A percentile compares a stretch with the other conserved stretches of the same genome.
Conservation (phyloP, 2,888 invertebrate genomes). For the Agriopis marginaria region DNA sequence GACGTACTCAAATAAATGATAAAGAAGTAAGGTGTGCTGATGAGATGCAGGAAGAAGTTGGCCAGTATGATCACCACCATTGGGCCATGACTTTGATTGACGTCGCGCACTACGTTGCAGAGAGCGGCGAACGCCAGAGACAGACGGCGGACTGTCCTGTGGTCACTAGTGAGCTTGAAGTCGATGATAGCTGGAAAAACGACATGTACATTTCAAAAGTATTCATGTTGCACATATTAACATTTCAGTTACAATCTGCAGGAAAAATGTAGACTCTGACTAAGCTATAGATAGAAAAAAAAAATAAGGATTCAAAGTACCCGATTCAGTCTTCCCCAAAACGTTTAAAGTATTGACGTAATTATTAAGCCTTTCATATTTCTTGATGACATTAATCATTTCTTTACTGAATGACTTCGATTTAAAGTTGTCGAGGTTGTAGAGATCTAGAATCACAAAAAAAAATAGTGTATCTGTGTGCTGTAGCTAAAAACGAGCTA, state of each 20-base stretch:
- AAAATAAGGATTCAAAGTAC: neutral
- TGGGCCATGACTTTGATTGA: slow-evolving; percentile 50
- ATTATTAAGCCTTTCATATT: neutral
- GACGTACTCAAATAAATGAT: slow-evolving; percentile 64
- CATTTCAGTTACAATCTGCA: too few species aligned
- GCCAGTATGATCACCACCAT: slow-evolving; percentile 66
- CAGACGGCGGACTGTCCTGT: slow-evolving; percentile 2
- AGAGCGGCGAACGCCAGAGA: neutral
- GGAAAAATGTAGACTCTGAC: too few species aligned
- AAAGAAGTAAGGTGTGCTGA: slow-evolving; percentile 67
- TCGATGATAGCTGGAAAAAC: neutral
- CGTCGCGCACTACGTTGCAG: slow-evolving; percentile 6
- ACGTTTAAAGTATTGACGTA: neutral
- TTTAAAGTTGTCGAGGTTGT: neutral
- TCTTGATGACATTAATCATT: neutral
- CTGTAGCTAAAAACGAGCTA: too few species aligned
- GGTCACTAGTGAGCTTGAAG: neutral
- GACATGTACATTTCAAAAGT: neutral
- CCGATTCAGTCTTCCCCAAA: neutral
- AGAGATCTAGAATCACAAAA: neutral
- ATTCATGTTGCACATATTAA: neutral
- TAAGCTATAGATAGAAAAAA: too few species aligned
- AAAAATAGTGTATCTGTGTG: neutral
- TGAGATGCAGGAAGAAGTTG: slow-evolving; percentile 63
- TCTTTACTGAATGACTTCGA: neutral